Percentiles rank a stretch among this genome's conserved stretches.
Evolutionary conservation across 2,888 invertebrate species (phyloP).

Genomic region (Tetranychus piercei): DNA sequence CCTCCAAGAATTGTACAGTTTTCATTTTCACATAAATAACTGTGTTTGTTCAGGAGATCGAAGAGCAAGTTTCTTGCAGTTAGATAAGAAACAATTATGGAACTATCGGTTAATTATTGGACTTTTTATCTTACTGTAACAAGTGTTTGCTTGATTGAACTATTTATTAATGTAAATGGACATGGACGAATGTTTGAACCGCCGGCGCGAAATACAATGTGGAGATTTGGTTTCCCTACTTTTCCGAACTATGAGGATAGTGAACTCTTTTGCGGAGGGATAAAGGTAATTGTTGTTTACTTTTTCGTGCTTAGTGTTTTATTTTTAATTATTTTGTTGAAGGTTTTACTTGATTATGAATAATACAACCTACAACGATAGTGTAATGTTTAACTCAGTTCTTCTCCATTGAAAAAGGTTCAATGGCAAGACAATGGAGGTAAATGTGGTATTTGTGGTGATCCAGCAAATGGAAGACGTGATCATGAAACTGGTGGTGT

Average conservation of each 20-base stretch:
- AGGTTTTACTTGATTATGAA: not conserved
- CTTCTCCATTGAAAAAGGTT: constrained; percentile 18
- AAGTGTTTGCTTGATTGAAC: not conserved
- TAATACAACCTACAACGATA: not conserved
- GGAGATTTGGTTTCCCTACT: constrained; percentile 48
- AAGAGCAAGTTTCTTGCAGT: no score
- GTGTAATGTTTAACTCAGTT: not conserved
- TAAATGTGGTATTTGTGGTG: constrained; percentile 28
- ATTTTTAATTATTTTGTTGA: no score
- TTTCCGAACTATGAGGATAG: constrained; percentile 29
- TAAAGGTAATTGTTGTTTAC: constrained; percentile 31
- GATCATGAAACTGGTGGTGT: constrained; percentile 27
- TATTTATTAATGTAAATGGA: constrained; percentile 16
- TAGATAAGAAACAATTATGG: no score
- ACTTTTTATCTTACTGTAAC: not conserved
- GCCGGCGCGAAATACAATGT: constrained; percentile 30
- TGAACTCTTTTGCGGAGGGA: constrained; percentile 30
- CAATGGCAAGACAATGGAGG: constrained; percentile 26
- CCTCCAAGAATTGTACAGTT: not conserved
- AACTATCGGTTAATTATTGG: not conserved
- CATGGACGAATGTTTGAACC: constrained; percentile 30
- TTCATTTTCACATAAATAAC: no score
- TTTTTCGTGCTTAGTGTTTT: not conserved
- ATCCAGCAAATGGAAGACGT: constrained; percentile 25
- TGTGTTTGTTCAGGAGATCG: no score